These are phyloP conservation scores for Brachystomella parvula DNA, from an alignment of 1,140 invertebrate genomes.

Conservation along the genomic window DNA sequence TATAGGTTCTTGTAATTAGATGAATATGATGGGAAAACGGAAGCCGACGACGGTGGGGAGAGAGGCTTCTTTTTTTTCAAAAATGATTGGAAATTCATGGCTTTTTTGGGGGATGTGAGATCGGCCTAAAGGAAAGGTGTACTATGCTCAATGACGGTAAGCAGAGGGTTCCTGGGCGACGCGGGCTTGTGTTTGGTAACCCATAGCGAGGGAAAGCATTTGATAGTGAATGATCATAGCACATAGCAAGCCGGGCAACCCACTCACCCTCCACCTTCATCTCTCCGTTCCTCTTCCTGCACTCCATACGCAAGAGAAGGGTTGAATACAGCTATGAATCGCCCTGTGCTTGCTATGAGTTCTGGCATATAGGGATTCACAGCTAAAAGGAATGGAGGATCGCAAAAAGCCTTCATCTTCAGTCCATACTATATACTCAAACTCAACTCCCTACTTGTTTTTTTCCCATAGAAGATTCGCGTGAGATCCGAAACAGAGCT, in stretches of 20 bases:
- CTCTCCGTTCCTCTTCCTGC: too few relatives aligned
- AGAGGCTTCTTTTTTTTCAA: neutral
- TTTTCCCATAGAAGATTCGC: neutral
- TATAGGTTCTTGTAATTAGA: neutral
- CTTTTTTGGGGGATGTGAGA: neutral
- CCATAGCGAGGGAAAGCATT: neutral
- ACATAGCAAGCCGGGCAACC: neutral
- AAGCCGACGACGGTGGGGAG: neutral
- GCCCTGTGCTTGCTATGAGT: neutral
- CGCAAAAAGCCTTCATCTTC: neutral
- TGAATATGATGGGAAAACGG: slow-evolving; percentile 1
- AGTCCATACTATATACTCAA: neutral
- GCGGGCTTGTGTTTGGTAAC: neutral
- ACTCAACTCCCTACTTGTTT: neutral
- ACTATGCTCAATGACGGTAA: too few relatives aligned
- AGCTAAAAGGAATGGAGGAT: neutral
- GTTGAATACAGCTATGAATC: neutral
- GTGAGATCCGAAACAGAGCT: neutral
- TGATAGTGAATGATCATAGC: neutral
- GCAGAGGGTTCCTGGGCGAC: neutral
- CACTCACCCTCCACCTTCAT: neutral
- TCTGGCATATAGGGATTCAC: neutral
- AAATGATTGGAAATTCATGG: neutral
- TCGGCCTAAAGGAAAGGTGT: too few relatives aligned
- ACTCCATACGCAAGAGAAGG: too few relatives aligned